These are phyloP conservation scores for Dinocampus coccinellae DNA, from an alignment of 2,888 invertebrate genomes.

Conservation along the genomic window DNA sequence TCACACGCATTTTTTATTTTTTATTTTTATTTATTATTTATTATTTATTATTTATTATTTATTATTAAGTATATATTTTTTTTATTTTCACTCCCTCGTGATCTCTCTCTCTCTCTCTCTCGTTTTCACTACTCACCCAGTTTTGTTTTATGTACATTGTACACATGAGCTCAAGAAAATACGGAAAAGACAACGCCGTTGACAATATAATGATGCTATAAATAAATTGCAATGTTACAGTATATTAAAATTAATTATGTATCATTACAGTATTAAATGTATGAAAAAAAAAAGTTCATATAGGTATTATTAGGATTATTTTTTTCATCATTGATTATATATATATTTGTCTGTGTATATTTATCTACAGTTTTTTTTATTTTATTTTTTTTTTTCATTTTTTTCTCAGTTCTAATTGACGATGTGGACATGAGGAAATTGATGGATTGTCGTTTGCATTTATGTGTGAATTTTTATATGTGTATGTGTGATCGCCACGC, in stretches of 20 bases:
- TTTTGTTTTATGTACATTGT: too few species aligned
- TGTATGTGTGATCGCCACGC: background rate
- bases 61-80: background rate
- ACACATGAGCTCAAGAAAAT: too few species aligned
- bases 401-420: background rate
- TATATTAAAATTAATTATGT: background rate
- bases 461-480: background rate
- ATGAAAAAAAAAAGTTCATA: background rate
- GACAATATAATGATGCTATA: conserved; percentile 65
- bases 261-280: background rate
- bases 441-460: background rate
- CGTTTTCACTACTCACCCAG: too few species aligned
- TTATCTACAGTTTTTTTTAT: background rate
- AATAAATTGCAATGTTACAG: conserved; percentile 59
- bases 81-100: too few species aligned
- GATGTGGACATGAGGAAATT: background rate
- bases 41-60: background rate
- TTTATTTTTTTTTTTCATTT: background rate
- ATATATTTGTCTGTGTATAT: too few species aligned
- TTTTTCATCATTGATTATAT: background rate
- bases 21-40: background rate
- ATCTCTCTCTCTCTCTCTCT: too few species aligned
- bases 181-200: conserved; percentile 51
- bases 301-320: too few species aligned
- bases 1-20: conserved; percentile 20